These are phyloP conservation scores for Noturus placidus DNA, from an alignment of 2,113 vertebrate genomes.

Conservation along the genomic window DNA sequence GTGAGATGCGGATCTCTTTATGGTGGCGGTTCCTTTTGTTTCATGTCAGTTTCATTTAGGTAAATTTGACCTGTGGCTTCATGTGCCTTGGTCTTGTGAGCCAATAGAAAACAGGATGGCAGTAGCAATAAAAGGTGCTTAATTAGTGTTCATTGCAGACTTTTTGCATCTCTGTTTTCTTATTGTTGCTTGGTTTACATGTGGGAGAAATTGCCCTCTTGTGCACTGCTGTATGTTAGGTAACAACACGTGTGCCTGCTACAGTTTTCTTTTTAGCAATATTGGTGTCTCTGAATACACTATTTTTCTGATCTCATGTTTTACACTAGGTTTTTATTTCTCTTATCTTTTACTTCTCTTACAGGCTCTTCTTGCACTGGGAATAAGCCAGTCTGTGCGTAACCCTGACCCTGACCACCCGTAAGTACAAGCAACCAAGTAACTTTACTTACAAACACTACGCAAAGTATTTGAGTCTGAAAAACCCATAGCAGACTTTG, in stretches of 20 bases:
- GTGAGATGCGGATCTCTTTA: background rate
- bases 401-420: slow-evolving; percentile 91
- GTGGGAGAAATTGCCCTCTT: background rate
- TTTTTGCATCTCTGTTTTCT: background rate
- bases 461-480: background rate
- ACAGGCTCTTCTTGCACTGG: slow-evolving; percentile 88
- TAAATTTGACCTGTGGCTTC: background rate
- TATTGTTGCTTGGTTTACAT: background rate
- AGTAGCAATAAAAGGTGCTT: background rate
- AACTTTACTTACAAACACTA: background rate
- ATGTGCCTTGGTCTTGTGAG: background rate
- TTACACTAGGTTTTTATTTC: background rate
- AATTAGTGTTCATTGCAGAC: background rate
- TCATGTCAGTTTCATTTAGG: background rate
- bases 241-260: background rate
- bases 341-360: background rate
- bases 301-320: background rate
- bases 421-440: slow-evolving; percentile 71
- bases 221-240: background rate
- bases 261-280: background rate
- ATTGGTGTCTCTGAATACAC: background rate
- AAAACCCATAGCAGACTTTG: background rate
- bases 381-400: slow-evolving; percentile 92
- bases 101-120: background rate
- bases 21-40: background rate